phyloP scores from a whole-genome alignment of 2,888 invertebrate species.

The Cerastis leucographa region DNA sequence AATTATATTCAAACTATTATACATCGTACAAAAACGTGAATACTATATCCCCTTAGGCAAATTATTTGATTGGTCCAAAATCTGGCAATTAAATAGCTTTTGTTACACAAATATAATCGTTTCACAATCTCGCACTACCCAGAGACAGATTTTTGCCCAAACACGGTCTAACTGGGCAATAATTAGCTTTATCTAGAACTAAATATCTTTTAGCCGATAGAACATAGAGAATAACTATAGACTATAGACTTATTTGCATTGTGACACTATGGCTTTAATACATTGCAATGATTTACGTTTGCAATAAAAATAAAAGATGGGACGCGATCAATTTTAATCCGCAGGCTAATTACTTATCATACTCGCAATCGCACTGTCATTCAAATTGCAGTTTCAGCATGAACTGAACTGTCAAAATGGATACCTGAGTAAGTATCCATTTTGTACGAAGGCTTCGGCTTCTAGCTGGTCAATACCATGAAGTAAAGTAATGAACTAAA shows the following conservation, averaged over 20 bases:
- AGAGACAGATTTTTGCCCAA: slow-evolving; percentile 62
- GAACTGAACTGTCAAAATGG: background rate
- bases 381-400: background rate
- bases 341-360: background rate
- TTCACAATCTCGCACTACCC: slow-evolving; percentile 50
- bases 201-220: slow-evolving; percentile 61
- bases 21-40: background rate
- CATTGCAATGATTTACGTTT: background rate
- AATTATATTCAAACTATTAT: background rate
- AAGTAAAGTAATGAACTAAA: background rate
- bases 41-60: background rate
- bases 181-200: slow-evolving; percentile 64
- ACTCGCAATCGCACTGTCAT: background rate
- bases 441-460: no score
- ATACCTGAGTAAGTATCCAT: no score
- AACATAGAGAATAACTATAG: slow-evolving; percentile 16
- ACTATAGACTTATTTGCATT: slow-evolving; percentile 55
- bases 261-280: slow-evolving; percentile 46
- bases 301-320: background rate
- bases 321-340: background rate
- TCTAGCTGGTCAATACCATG: background rate
- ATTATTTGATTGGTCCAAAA: slow-evolving; percentile 24
- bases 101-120: slow-evolving; percentile 45
- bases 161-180: slow-evolving; percentile 59
- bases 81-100: slow-evolving; percentile 41